Evolutionary conservation across 2,888 invertebrate genomes (phyloP), one percentile per base, ranked within the genome.

Genomic region (Hemicrepidius hirtus): DNA sequence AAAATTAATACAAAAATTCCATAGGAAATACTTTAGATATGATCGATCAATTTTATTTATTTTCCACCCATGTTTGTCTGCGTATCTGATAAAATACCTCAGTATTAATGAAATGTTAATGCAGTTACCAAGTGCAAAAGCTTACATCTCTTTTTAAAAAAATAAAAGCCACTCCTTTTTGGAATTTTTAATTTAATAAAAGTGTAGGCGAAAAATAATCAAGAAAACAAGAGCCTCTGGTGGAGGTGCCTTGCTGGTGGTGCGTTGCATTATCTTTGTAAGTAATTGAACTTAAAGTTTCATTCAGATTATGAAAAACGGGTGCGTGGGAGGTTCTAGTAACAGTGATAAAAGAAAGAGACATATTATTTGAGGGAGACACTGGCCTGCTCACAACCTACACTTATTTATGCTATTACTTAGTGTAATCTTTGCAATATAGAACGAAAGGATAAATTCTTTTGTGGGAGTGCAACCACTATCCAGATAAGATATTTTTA

Each of bases 331-430:
- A 5, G 44, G n/a, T 44, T 60, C 41, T 44, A 60, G 41, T 60
- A 60, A 60, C 32, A 32, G 44, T 18, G 60, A 60, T 60, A 60
- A 60, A 41, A 57, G 57, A 57, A 55, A 55, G n/a, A 20, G 50
- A 18, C 9, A 16, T 20, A 28, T 50, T 50, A 50, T 50, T 50
- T 28, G 50, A 50, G 18, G 16, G 50, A 53, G 12, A 32, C 5
- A 7, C 13, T 16, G 16, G 16, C 10, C 4, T 9, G 18, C 18
- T 18, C 13, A 18, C 57, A 5, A n/a, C 57, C 57, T 37, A 57
- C 57, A 40, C 20, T 21, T 57, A 16, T 57, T 55, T 57, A 37
- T 37, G 16, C 55, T 55, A 55, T 55, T 55, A 55, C 57, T 37
- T 37, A 37, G 32, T 57, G 57, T 32, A 57, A 57, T 37, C 57